Percentiles rank a stretch among this genome's conserved stretches.
Evolutionary conservation across 2,797 vertebrate genomes (phyloP).

Genomic region (Lepus townsendii): DNA sequence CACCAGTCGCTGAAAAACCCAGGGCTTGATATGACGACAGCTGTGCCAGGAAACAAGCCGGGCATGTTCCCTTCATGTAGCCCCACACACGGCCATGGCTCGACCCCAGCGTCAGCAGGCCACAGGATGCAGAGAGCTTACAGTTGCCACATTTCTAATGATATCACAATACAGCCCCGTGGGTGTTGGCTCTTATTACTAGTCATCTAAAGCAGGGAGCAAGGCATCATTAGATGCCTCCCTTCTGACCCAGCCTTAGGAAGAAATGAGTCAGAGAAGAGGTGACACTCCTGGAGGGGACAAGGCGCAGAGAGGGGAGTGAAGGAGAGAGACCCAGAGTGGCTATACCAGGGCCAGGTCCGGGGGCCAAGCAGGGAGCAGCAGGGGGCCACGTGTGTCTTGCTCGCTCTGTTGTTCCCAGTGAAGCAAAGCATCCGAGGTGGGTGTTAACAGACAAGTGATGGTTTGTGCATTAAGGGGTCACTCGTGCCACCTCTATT

Average conservation of each 20-base stretch:
- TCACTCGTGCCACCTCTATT: neutral
- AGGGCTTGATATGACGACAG: fast-evolving
- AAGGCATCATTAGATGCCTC: neutral
- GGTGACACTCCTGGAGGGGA: neutral
- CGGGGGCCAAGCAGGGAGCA: neutral
- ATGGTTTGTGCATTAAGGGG: neutral
- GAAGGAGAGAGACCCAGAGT: neutral
- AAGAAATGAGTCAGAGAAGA: conserved; percentile 23
- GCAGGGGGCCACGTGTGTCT: neutral
- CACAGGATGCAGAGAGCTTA: neutral
- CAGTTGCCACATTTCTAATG: neutral
- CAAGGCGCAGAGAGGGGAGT: neutral
- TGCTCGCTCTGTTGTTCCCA: neutral
- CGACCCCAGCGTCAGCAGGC: neutral
- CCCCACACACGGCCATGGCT: neutral
- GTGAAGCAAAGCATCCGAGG: neutral
- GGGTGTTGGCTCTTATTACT: neutral
- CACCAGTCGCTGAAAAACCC: neutral
- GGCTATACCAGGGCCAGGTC: neutral
- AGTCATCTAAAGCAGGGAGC: neutral
- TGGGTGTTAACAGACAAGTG: neutral
- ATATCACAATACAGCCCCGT: neutral
- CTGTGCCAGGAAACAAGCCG: neutral
- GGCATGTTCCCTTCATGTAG: neutral
- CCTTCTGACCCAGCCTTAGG: neutral